Evolutionary conservation across 2,888 invertebrate genomes (phyloP), one percentile per base, ranked within the genome.

Genomic region (Acleris holmiana): DNA sequence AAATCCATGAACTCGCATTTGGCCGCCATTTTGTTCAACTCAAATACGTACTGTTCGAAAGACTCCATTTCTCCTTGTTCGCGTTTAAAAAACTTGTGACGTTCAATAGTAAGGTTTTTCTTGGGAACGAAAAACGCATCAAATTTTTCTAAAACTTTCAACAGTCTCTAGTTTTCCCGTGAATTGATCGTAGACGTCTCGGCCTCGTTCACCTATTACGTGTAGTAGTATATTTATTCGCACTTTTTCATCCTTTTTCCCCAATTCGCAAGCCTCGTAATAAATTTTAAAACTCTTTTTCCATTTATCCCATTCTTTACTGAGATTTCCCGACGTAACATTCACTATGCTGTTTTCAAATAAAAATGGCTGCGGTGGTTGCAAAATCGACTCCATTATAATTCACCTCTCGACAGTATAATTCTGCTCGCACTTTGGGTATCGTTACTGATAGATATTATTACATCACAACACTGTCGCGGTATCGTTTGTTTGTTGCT

Each of bases 191-290:
- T 50, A 60, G 2, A 65, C 44, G 2, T 65, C 60, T 1, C 65
- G 54, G 41, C 65, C 54, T 8, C 60, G 55, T 18, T 65, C 65
- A 13, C 65, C 60, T 8, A 65, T 54, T 8, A 65, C 35, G 17
- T 65, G 65, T 15, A 65, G 29, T 46, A 66, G 25, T 23, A 65
- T 65, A 29, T 65, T 59, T 18, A 65, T 29, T 46, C 55, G 65
- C 18, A 65, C 50, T 13, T 41, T 50, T 29, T 4, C 55, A 8
- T 23, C 35, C 35, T 60, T 65, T 60, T 65, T 55, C n/a, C 54
- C 10, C 15, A 65, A 17, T 65, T 65, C 59, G 55, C 65, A 65
- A 3, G 65, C 65, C n/a, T 51, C 60, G 4, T 13, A 35, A 35
- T 66, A 65, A 23, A 65, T 65, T n/a, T 50, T 48, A 47, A 50